Evolutionary conservation across 2,888 invertebrate genomes (phyloP), one percentile per base, ranked within the genome.

Genomic region (Heliconius aoede): DNA sequence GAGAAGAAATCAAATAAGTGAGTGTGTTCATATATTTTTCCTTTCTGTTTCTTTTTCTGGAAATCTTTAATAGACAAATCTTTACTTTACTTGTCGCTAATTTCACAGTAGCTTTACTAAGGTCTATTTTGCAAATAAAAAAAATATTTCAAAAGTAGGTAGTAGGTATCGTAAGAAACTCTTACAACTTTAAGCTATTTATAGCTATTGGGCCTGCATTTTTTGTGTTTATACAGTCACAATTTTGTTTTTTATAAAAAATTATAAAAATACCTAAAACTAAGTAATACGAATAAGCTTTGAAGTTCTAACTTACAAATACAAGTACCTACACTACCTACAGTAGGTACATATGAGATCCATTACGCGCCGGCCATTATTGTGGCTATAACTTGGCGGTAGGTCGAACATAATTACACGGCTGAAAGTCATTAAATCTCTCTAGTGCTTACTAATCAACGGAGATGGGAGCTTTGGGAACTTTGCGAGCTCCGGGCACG

Each of bases 391-490:
- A 89, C 86, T 82, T 81, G 81, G 84, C 84, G 79, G 74, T 82
- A 82, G 82, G 83, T 83, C 82, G 84, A 84, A 83, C 87, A 87
- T 90, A 91, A 91, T 91, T 91, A 90, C 87, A 84, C 82, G 82
- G 85, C 87, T 77, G 86, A 86, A 86, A 89, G 89, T 88, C 90
- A 89, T 91, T 89, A 91, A 91, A 87, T 84, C 82, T 85, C 80
- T 86, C 85, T 84, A 86, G 88, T 86, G 87, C 89, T 91, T 86
- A 87, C 89, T 91, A 91, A 91, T 91, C 89, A 91, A 90, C 86
- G 85, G 84, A 86, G 81, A 88, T 87, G 85, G 78, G 79, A 36
- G 36, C 36, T 36, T 36, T 36, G 36, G 36, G 36, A 36, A 76
- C 79, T 78, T 77, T 79, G 79, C 73, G 74, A 77, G 78, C 74